phyloP scores from a whole-genome alignment of 2,888 invertebrate species.

The Hetaerina titia region DNA sequence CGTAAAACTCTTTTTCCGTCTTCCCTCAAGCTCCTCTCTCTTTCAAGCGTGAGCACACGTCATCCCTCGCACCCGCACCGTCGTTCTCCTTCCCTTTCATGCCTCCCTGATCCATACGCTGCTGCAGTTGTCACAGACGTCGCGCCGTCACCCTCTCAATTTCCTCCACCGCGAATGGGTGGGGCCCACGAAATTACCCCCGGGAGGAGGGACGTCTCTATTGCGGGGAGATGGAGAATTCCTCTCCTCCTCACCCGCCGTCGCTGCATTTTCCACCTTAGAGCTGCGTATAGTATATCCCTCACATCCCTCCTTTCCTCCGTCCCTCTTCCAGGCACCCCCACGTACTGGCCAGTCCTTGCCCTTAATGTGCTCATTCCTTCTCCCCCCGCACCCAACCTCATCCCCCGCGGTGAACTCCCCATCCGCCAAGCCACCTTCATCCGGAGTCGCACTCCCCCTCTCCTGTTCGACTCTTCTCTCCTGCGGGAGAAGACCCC shows the following conservation, averaged over 20 bases:
- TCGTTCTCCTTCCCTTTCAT: neutral
- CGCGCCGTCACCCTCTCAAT: neutral
- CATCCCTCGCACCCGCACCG: neutral
- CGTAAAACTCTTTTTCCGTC: neutral
- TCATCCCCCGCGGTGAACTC: neutral
- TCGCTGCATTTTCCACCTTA: too few species aligned
- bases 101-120: neutral
- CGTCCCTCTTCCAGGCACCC: neutral
- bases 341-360: neutral
- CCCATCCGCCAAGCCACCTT: neutral
- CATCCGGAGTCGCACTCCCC: neutral
- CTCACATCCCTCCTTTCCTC: neutral
- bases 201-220: neutral
- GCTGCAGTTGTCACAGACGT: neutral
- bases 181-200: neutral
- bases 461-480: neutral
- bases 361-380: neutral
- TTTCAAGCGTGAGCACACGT: neutral
- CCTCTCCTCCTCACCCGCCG: neutral
- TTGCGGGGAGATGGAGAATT: neutral
- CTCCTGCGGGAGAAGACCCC: slow-evolving; percentile 28
- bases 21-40: neutral
- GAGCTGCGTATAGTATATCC: too few species aligned
- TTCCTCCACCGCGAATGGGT: neutral
- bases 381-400: neutral